Conservation (phyloP, 2,113 vertebrate genomes). For the Myotis brandtii region DNA sequence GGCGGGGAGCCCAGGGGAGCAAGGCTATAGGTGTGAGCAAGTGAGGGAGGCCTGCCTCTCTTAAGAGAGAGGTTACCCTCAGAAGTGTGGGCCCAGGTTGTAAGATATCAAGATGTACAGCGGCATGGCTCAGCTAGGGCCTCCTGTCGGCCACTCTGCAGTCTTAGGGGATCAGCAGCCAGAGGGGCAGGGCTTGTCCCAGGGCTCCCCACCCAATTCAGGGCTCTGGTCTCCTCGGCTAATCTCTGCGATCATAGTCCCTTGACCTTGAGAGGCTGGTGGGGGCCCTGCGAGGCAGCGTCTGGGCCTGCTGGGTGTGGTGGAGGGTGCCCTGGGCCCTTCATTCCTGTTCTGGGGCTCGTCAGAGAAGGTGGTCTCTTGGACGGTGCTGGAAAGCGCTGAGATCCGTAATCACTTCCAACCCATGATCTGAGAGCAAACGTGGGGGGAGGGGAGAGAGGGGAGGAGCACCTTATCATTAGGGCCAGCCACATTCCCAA, state of each 20-base stretch:
- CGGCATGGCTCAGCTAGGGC: fast-evolving
- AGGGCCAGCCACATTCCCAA: background rate
- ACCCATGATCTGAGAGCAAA: background rate
- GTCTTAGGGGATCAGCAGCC: background rate
- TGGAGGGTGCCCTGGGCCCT: background rate
- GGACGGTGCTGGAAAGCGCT: background rate
- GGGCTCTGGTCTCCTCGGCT: background rate
- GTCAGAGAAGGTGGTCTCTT: background rate
- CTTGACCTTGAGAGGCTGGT: background rate
- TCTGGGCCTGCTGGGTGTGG: background rate
- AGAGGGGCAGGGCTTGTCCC: background rate
- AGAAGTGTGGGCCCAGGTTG: background rate
- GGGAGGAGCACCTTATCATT: background rate
- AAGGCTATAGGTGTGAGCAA: background rate
- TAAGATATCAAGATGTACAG: background rate
- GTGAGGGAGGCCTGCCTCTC: background rate
- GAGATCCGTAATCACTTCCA: background rate
- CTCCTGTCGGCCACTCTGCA: background rate
- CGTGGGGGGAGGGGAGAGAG: background rate
- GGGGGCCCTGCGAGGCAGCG: background rate
- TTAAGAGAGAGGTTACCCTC: background rate
- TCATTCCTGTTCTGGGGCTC: background rate
- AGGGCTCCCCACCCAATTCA: no score
- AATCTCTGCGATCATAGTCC: background rate
- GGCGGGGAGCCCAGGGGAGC: background rate